Conservation (phyloP, 2,113 vertebrate species). For the Rhinoderma darwinii region DNA sequence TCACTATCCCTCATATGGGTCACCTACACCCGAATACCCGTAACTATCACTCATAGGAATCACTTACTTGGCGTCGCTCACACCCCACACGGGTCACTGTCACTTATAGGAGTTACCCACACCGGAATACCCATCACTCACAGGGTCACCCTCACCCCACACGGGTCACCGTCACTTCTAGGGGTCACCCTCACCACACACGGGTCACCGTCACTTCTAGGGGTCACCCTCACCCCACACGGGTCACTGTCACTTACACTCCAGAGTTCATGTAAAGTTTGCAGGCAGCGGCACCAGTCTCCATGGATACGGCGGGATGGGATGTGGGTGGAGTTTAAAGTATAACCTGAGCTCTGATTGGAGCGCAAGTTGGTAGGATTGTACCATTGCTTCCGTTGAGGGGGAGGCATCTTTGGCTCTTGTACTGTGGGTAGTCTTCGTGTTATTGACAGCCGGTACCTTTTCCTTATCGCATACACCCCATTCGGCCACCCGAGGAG, state of each 20-base stretch:
- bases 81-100: not conserved
- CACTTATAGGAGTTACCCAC: not conserved
- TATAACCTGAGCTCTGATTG: not conserved
- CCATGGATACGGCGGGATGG: slow-evolving; percentile 26
- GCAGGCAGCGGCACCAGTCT: not conserved
- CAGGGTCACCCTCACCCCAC: not conserved
- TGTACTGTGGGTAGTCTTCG: not conserved
- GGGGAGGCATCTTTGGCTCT: not conserved
- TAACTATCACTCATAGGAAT: not conserved
- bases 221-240: not conserved
- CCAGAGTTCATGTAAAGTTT: not conserved
- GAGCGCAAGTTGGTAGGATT: too few relatives aligned
- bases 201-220: not conserved
- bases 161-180: not conserved
- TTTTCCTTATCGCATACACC: too few relatives aligned
- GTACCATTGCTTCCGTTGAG: not conserved
- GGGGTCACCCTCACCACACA: not conserved
- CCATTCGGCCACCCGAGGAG: too few relatives aligned
- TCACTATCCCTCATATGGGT: not conserved
- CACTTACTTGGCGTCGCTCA: not conserved
- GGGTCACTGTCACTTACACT: not conserved
- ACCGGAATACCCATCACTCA: not conserved
- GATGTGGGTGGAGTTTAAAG: not conserved
- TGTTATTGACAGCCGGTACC: not conserved
- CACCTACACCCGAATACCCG: not conserved